A percentile compares a stretch with the other conserved stretches of the same genome.
Evolutionary conservation across 2,797 vertebrate genomes (phyloP).

Genomic region (Peromyscus eremicus): DNA sequence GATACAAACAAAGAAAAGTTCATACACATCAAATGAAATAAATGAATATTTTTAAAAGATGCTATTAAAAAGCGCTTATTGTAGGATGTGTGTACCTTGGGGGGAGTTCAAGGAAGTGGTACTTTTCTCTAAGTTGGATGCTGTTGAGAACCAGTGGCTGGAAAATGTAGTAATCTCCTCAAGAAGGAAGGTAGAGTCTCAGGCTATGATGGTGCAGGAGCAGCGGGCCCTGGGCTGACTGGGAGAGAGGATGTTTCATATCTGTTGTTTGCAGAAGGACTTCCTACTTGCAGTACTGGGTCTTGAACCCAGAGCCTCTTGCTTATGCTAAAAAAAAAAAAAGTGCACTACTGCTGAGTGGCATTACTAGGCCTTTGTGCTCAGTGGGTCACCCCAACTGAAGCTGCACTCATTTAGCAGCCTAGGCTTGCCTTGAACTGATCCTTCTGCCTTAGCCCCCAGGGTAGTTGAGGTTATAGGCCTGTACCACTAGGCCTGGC

Average conservation of each 20-base stretch:
- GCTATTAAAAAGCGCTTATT: background rate
- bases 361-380: background rate
- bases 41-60: background rate
- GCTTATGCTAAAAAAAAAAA: background rate
- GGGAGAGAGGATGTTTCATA: background rate
- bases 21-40: background rate
- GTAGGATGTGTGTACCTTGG: background rate
- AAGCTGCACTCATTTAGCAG: background rate
- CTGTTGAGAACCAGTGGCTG: background rate
- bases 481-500: background rate
- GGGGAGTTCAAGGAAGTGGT: background rate
- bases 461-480: background rate
- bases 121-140: background rate
- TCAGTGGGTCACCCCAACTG: background rate
- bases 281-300: background rate
- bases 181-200: background rate
- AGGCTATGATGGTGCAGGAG: background rate
- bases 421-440: background rate
- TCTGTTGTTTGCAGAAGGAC: background rate
- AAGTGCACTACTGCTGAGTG: background rate
- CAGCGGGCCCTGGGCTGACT: background rate
- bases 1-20: background rate
- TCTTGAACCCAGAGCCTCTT: background rate
- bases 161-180: background rate
- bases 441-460: background rate